Conservation (phyloP, 2,888 invertebrate genomes). For the Acanthoscelides obtectus region DNA sequence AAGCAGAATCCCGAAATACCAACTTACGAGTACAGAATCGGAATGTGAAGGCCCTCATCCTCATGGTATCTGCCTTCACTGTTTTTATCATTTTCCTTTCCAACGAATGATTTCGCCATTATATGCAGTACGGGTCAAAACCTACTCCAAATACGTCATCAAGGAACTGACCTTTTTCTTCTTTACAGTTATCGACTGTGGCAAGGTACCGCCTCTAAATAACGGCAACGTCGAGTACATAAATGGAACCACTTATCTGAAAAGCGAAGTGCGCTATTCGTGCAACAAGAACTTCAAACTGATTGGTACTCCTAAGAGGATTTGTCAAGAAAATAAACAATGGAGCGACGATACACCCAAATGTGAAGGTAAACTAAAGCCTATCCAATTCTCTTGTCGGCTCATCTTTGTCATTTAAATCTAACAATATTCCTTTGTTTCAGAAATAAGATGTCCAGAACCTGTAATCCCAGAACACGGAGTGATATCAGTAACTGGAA, state of each 20-base stretch:
- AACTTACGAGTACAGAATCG: no score
- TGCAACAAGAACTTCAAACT: constrained; percentile 77
- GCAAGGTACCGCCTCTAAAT: constrained; percentile 71
- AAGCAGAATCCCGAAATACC: no score
- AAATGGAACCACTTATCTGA: constrained; percentile 75
- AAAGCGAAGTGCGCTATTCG: constrained; percentile 73
- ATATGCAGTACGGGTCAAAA: no score
- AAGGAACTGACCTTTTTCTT: not conserved
- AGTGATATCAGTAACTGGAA: constrained; percentile 83
- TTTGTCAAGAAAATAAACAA: constrained; percentile 68
- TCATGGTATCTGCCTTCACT: no score
- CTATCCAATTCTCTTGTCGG: not conserved
- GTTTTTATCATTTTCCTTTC: no score
- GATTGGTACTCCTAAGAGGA: constrained; percentile 66
- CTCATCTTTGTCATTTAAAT: not conserved
- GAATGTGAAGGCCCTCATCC: no score
- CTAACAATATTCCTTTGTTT: constrained; percentile 24
- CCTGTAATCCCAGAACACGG: constrained; percentile 80
- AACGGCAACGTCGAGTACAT: constrained; percentile 73
- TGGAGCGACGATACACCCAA: constrained; percentile 83
- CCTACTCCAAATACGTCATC: no score
- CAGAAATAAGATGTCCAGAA: constrained; percentile 84
- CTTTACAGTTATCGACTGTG: constrained; percentile 78
- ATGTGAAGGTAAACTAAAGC: constrained; percentile 74
- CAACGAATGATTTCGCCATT: no score